A percentile compares a stretch with the other conserved stretches of the same genome.
These are phyloP conservation scores for Corythornis leucogaster DNA, from an alignment of 2,797 vertebrate species.

Conservation along the genomic window DNA sequence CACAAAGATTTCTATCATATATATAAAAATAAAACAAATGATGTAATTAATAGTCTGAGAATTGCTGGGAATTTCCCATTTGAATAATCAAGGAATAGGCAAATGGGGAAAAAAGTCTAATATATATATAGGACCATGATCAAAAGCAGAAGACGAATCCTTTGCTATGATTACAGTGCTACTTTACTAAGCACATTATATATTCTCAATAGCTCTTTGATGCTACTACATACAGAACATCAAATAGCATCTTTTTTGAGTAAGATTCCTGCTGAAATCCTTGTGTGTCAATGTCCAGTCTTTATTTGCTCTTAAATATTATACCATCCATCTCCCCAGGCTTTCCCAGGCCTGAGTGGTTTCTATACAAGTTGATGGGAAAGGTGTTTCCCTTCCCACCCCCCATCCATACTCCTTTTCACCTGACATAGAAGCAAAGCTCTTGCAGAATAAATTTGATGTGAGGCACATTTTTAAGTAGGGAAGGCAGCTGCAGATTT, in stretches of 20 bases:
- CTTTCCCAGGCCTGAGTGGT: background rate
- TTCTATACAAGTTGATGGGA: background rate
- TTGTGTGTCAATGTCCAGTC: background rate
- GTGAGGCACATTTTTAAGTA: background rate
- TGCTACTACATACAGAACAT: background rate
- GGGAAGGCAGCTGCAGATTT: background rate
- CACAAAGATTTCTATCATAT: background rate
- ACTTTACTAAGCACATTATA: background rate
- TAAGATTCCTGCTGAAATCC: background rate
- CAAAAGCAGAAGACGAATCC: background rate
- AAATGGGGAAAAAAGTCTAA: background rate
- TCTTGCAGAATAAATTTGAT: background rate
- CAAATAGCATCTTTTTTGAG: background rate
- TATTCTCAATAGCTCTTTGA: background rate
- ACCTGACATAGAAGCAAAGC: background rate
- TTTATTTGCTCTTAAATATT: background rate
- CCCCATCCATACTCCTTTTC: background rate
- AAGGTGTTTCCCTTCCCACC: background rate
- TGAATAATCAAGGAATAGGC: background rate
- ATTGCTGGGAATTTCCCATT: background rate
- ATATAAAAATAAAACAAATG: background rate
- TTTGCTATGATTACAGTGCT: rapidly evolving
- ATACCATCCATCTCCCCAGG: background rate
- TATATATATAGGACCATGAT: background rate
- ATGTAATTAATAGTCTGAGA: background rate